Percentiles rank a stretch among this genome's conserved stretches.
These are phyloP conservation scores for Microctonus aethiopoides DNA, from an alignment of 2,888 invertebrate species.

Conservation along the genomic window DNA sequence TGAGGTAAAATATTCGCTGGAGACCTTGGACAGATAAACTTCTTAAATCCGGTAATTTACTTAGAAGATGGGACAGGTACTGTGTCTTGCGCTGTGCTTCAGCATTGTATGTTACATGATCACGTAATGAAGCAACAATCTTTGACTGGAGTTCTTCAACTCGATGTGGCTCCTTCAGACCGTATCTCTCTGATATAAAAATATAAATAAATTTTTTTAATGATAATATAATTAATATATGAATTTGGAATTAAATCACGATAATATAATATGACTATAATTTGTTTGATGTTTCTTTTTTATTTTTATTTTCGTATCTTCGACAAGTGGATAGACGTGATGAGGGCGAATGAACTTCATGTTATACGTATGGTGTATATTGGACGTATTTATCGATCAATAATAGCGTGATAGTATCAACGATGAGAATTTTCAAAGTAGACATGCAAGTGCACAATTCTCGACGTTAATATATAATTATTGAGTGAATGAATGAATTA, in stretches of 20 bases:
- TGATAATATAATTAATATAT: neutral
- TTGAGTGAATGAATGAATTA: conserved; percentile 13
- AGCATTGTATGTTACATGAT: conserved; percentile 94
- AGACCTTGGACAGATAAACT: conserved; percentile 93
- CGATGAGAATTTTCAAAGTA: conserved; percentile 6
- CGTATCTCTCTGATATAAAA: conserved; percentile 84
- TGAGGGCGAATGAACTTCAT: conserved; percentile 17
- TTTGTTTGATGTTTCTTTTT: neutral
- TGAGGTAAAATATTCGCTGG: conserved; percentile 93
- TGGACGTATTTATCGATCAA: conserved; percentile 1
- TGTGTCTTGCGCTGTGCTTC: conserved; percentile 91
- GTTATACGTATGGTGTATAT: neutral
- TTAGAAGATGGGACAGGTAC: conserved; percentile 92
- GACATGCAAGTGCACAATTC: conserved; percentile 29
- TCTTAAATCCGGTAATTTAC: conserved; percentile 91
- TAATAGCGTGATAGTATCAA: conserved; percentile 19
- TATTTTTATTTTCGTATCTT: neutral
- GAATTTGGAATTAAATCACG: neutral
- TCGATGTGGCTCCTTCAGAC: conserved; percentile 89
- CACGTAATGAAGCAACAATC: conserved; percentile 93
- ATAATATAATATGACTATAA: neutral
- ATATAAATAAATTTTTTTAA: neutral
- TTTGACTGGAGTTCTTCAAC: conserved; percentile 97
- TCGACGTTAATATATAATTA: conserved; percentile 27
- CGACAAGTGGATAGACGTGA: neutral